Evolutionary conservation across 2,888 invertebrate genomes (phyloP).

Genomic region (Trichopoda pennipes): DNA sequence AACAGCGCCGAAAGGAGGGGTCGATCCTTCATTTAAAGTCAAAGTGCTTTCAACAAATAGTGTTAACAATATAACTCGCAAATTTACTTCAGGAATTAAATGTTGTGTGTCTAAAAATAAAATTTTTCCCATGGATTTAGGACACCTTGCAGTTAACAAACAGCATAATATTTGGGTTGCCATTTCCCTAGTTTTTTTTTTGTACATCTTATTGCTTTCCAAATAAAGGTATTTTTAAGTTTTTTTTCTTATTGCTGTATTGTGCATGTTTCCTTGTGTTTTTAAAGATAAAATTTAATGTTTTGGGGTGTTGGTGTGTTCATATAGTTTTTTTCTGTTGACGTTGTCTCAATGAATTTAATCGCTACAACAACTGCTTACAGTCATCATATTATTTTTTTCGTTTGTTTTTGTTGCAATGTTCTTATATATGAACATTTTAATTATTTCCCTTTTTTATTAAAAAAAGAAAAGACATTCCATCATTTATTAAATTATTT

Average conservation of each 20-base stretch:
- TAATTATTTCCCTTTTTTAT: conserved; percentile 29
- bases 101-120: conserved; percentile 52
- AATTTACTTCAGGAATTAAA: conserved; percentile 15
- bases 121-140: conserved; percentile 28
- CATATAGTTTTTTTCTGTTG: conserved; percentile 42
- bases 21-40: conserved; percentile 30
- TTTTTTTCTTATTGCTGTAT: conserved; percentile 5
- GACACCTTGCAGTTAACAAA: conserved; percentile 56
- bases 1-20: conserved; percentile 45
- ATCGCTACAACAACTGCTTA: conserved; percentile 42
- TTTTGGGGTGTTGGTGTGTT: conserved; percentile 59
- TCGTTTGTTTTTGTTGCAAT: conserved; percentile 7
- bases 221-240: conserved; percentile 46
- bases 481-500: conserved; percentile 31
- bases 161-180: conserved; percentile 32
- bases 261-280: conserved; percentile 17
- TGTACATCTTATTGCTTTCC: conserved; percentile 1
- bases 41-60: conserved; percentile 41
- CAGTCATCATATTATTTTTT: conserved; percentile 37
- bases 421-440: conserved; percentile 17
- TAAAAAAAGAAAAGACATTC: conserved; percentile 25
- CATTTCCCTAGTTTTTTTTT: conserved; percentile 25
- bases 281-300: conserved; percentile 40
- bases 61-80: background rate
- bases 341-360: conserved; percentile 51